phyloP scores from a whole-genome alignment of 2,797 vertebrate genomes.

The Silurus lanzhouensis region DNA sequence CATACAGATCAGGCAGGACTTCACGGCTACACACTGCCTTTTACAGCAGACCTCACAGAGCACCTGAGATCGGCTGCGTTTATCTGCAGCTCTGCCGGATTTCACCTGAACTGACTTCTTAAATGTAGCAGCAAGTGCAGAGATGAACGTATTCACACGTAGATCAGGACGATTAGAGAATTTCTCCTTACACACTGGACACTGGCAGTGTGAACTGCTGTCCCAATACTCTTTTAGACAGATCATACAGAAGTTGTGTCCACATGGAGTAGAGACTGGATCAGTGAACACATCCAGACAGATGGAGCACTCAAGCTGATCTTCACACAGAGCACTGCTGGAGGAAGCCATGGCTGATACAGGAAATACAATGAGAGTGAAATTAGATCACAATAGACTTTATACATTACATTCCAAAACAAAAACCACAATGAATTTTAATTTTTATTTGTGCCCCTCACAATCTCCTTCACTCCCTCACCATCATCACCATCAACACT shows the following conservation, averaged over 20 bases:
- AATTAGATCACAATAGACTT: background rate
- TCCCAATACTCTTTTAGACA: background rate
- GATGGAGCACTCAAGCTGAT: background rate
- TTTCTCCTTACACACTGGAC: slow-evolving; percentile 13
- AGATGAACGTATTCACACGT: background rate
- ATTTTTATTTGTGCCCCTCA: too few species aligned
- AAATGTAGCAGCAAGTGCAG: too few species aligned
- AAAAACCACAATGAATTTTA: too few species aligned
- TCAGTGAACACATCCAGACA: slow-evolving; percentile 19
- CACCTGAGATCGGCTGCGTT: too few species aligned
- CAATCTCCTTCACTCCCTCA: too few species aligned
- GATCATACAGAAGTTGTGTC: slow-evolving; percentile 45
- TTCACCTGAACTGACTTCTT: too few species aligned
- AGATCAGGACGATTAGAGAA: slow-evolving; percentile 22
- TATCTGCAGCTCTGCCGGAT: too few species aligned
- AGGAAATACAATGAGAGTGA: background rate
- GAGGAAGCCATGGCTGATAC: slow-evolving; percentile 5
- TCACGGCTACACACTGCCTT: too few species aligned
- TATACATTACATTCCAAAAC: too few species aligned
- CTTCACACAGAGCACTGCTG: background rate
- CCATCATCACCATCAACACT: too few species aligned
- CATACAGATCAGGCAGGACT: too few species aligned
- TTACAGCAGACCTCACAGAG: too few species aligned
- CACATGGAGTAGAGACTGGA: slow-evolving; percentile 34
- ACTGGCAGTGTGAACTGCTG: background rate